Percentiles rank a stretch among this genome's conserved stretches.
Conservation (phyloP, 2,797 vertebrate species). For the Phataginus tetradactyla region DNA sequence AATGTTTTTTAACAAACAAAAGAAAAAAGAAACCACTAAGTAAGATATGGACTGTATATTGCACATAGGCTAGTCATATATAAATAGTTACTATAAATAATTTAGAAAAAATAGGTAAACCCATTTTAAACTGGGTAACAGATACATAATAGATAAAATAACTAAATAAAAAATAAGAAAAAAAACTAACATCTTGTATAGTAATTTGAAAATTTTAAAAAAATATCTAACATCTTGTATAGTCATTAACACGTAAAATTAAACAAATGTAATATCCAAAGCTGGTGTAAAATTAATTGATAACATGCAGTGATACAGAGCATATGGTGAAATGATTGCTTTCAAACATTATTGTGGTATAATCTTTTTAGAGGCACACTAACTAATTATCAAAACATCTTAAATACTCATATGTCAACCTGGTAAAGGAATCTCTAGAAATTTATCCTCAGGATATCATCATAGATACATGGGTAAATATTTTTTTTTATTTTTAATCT, state of each 20-base stretch:
- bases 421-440: neutral
- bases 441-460: neutral
- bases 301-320: neutral
- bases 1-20: neutral
- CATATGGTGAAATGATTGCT: constrained; percentile 45
- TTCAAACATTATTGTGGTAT: constrained; percentile 11
- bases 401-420: constrained; percentile 16
- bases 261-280: neutral
- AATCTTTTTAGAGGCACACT: constrained; percentile 36
- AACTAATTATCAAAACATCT: constrained; percentile 54
- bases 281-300: constrained; percentile 39
- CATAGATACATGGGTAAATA: neutral
- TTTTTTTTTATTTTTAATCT: neutral
- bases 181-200: neutral
- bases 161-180: neutral
- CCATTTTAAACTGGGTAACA: neutral
- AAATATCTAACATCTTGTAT: neutral
- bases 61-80: neutral
- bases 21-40: neutral
- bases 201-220: neutral
- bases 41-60: neutral
- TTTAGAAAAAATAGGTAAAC: neutral
- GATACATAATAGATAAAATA: neutral
- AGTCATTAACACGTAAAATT: neutral
- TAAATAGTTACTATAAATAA: neutral